These are phyloP conservation scores for Aselliscus stoliczkanus DNA, from an alignment of 2,797 vertebrate species.

Conservation along the genomic window DNA sequence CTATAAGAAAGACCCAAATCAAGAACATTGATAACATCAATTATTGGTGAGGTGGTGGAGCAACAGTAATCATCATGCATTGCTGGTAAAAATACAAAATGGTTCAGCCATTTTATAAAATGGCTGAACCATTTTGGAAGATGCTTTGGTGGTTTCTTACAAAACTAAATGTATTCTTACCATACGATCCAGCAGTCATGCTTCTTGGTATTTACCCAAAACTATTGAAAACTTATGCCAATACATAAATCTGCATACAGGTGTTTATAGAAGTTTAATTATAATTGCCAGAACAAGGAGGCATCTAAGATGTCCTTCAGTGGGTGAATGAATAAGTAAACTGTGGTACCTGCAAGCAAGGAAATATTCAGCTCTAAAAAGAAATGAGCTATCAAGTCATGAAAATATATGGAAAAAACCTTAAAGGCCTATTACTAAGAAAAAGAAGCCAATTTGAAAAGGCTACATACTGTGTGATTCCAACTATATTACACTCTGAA, in stretches of 20 bases:
- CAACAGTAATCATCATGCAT: neutral
- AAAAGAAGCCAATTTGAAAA: neutral
- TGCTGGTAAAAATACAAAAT: neutral
- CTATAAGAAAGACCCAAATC: neutral
- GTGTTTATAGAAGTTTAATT: neutral
- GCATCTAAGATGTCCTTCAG: neutral
- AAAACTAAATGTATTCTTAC: neutral
- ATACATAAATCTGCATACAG: neutral
- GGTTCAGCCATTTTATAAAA: neutral
- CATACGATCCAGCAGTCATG: neutral
- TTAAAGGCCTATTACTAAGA: neutral
- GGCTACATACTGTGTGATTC: neutral
- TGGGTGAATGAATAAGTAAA: neutral
- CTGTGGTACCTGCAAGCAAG: no score
- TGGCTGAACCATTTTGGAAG: neutral
- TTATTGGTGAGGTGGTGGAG: neutral
- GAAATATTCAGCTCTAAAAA: neutral
- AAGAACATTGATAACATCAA: neutral
- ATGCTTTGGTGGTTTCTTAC: neutral
- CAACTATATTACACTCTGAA: neutral
- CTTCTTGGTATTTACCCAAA: neutral
- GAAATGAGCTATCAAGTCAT: neutral
- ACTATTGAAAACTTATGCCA: neutral
- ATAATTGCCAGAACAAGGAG: neutral
- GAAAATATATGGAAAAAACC: neutral